Evolutionary conservation across 1,140 invertebrate species (phyloP), one percentile per base, ranked within the genome.

Genomic region (Drosophila orena): DNA sequence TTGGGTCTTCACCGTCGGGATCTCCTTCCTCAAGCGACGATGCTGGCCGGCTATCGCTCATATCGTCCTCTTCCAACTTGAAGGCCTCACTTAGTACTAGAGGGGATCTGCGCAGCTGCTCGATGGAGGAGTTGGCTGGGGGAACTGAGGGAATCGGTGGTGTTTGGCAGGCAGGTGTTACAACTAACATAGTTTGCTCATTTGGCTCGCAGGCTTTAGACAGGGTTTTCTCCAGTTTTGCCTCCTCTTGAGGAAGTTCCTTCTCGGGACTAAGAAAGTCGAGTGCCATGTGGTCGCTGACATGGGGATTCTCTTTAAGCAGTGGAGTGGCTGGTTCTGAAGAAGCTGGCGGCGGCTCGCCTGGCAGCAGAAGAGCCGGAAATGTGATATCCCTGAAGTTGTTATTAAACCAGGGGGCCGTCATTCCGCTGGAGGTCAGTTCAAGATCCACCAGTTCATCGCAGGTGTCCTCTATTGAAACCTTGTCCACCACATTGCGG

Each of bases 401-500:
- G 37, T 89, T 92, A 17, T 91, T 83, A n/a, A 91, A 92, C 91
- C 90, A 91, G 1, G 81, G 73, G 0, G 68, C 83, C 5, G 81
- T 71, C 58, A 91, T 86, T n/a, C 60, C 79, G 44, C 81, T 90
- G 8, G 90, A 72, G 7, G 79, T 88, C 2, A 91, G 65, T n/a
- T 86, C 81, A 20, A 91, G 58, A 40, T 92, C 91, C 37, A 90
- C 81, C 7, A 91, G 72, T 49, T 83, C 90, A 54, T 92, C 88
- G 53, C 86, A 91, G 12, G 91, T 91, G 53, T 92, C 91, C 40
- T 91, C 90, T 4, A 91, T 84, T 3, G 89, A 90, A 11, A 93
- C 93, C 52, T 92, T 93, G 12, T 94, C 93, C 30, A 95, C 95
- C 40, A 95, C 94, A 77, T 95, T 94, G 60, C 96, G 93, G 65